phyloP scores from a whole-genome alignment of 2,113 vertebrate genomes.

The Lethenteron reissneri region DNA sequence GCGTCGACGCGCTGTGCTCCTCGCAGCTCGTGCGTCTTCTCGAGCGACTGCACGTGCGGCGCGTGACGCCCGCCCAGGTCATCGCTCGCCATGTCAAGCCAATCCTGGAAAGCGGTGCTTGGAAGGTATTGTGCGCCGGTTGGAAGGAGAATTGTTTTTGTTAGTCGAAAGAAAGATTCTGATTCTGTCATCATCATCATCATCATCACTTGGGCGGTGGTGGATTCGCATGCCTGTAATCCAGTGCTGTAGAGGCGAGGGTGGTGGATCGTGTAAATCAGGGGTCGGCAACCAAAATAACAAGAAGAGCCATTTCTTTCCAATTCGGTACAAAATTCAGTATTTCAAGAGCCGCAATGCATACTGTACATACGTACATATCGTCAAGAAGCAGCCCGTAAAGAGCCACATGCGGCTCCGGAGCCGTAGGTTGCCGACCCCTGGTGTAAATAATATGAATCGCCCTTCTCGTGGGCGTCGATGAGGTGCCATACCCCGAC shows the following conservation, averaged over 20 bases:
- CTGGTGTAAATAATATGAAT: neutral
- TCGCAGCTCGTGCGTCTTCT: constrained; percentile 2
- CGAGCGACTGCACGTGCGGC: constrained; percentile 4
- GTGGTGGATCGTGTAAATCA: neutral
- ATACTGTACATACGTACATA: too few relatives aligned
- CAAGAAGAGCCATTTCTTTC: too few relatives aligned
- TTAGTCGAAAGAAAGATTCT: neutral
- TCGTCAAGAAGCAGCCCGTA: too few relatives aligned
- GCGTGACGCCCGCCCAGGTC: neutral
- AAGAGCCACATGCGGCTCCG: too few relatives aligned
- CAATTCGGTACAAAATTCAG: too few relatives aligned
- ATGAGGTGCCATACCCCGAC: neutral
- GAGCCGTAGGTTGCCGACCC: too few relatives aligned
- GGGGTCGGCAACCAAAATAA: too few relatives aligned
- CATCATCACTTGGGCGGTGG: neutral
- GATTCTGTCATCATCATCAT: neutral
- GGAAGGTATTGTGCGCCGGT: neutral
- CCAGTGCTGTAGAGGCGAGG: neutral
- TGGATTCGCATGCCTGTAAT: neutral
- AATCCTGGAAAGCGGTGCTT: neutral
- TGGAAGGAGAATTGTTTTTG: neutral
- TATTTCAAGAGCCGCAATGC: too few relatives aligned
- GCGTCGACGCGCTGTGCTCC: neutral
- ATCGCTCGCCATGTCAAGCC: neutral
- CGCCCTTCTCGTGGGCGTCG: neutral